Percentiles rank a stretch among this genome's conserved stretches.
These are phyloP conservation scores for Drosophila ustulata DNA, from an alignment of 2,888 invertebrate genomes.

Conservation along the genomic window DNA sequence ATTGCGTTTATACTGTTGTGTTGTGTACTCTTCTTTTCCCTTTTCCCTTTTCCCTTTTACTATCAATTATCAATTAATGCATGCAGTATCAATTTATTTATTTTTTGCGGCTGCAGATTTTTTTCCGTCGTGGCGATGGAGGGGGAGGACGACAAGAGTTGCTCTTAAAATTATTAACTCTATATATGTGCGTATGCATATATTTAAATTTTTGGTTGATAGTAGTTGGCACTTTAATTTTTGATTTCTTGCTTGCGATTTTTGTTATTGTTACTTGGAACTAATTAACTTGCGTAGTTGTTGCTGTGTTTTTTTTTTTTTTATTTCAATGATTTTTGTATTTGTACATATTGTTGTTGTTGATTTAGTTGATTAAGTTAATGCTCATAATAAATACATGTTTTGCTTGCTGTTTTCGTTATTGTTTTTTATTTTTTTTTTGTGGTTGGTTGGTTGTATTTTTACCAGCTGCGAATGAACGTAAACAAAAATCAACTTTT, in stretches of 20 bases:
- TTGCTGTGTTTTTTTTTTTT: conserved; percentile 8
- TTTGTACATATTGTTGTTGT: conserved; percentile 26
- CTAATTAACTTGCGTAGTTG: conserved; percentile 12
- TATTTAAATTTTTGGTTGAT: conserved; percentile 36
- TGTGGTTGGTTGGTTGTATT: conserved; percentile 19
- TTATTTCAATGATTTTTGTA: conserved; percentile 21
- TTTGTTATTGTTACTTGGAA: conserved; percentile 26
- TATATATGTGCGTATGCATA: conserved; percentile 29
- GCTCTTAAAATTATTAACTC: conserved; percentile 24
- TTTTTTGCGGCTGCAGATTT: conserved; percentile 15
- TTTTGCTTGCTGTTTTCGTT: conserved; percentile 17
- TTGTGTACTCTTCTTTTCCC: conserved; percentile 8
- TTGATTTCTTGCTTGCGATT: not conserved
- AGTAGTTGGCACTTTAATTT: conserved; percentile 34
- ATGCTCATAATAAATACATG: conserved; percentile 46
- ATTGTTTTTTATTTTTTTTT: conserved; percentile 15
- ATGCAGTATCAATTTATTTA: conserved; percentile 22
- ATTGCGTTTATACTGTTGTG: conserved; percentile 16
- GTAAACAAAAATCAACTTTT: conserved; percentile 21
- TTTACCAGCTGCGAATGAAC: conserved; percentile 38
- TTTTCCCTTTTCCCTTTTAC: no score
- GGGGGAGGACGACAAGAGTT: conserved; percentile 1
- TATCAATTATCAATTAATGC: conserved; percentile 5
- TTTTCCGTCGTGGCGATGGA: conserved; percentile 13
- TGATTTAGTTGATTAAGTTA: conserved; percentile 12